phyloP scores from a whole-genome alignment of 2,797 vertebrate genomes.

The Neopelma chrysocephalum region DNA sequence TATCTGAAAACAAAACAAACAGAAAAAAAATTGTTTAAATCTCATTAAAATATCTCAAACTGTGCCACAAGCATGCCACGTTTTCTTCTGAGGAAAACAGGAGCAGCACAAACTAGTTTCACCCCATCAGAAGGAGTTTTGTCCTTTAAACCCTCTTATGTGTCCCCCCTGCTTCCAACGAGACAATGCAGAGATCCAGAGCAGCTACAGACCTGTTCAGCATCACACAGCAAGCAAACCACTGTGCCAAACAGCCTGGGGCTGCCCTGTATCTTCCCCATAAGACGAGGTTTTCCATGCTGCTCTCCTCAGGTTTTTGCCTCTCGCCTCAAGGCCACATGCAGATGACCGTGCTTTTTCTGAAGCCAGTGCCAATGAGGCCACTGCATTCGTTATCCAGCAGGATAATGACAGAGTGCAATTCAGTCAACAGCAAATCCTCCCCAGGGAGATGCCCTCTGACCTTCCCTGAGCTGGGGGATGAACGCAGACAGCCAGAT shows the following conservation, averaged over 20 bases:
- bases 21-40: not conserved
- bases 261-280: accelerated
- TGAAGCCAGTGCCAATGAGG: slow-evolving; percentile 63
- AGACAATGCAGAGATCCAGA: not conserved
- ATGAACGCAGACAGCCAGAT: slow-evolving; percentile 61
- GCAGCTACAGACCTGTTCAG: not conserved
- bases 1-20: slow-evolving; percentile 54
- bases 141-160: not conserved
- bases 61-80: not conserved
- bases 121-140: not conserved
- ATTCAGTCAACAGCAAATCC: slow-evolving; percentile 73
- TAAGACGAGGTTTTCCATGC: not conserved
- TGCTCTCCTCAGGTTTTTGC: not conserved
- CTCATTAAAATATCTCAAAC: slow-evolving; percentile 38
- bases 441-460: slow-evolving; percentile 66
- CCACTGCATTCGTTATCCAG: slow-evolving; percentile 66
- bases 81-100: not conserved
- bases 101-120: not conserved
- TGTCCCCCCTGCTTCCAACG: not conserved
- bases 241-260: accelerated
- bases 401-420: slow-evolving; percentile 71
- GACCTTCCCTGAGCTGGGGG: slow-evolving; percentile 57
- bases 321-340: slow-evolving; percentile 52
- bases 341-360: slow-evolving; percentile 61
- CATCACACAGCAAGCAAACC: not conserved